phyloP scores from a whole-genome alignment of 2,797 vertebrate species.

The Decapterus maruadsi region DNA sequence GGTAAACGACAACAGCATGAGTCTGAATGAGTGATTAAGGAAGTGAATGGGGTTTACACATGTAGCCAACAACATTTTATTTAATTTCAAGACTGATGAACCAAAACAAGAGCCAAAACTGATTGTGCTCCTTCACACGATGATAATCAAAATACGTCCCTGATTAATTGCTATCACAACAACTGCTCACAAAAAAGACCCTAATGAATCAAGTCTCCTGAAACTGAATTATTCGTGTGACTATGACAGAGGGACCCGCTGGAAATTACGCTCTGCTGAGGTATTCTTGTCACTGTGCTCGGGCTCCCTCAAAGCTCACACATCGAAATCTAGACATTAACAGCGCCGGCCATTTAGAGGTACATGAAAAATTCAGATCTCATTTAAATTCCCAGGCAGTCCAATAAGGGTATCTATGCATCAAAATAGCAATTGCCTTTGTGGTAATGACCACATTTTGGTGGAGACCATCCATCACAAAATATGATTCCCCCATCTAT shows the following conservation, averaged over 20 bases:
- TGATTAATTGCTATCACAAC: conserved; percentile 58
- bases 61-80: conserved; percentile 27
- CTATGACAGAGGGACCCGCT: conserved; percentile 49
- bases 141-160: conserved; percentile 52
- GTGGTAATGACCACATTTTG: conserved; percentile 74
- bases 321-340: conserved; percentile 71
- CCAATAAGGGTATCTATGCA: conserved; percentile 75
- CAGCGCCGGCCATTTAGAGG: conserved; percentile 73
- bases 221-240: conserved; percentile 66
- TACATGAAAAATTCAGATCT: conserved; percentile 85
- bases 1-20: conserved; percentile 16
- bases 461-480: conserved; percentile 70
- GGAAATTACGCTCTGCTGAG: conserved; percentile 54
- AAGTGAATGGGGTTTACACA: conserved; percentile 22
- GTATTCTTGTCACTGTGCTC: conserved; percentile 57
- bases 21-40: conserved; percentile 42
- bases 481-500: conserved; percentile 64
- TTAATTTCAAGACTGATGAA: conserved; percentile 46
- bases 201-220: conserved; percentile 52
- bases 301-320: conserved; percentile 63
- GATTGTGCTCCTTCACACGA: conserved; percentile 25
- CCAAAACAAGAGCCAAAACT: conserved; percentile 34
- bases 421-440: conserved; percentile 74
- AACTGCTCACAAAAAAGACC: conserved; percentile 34
- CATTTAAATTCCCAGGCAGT: conserved; percentile 78